Base-by-base conservation (phyloP, 2,888 invertebrate genomes). In the Hylaea fasciaria region DNA sequence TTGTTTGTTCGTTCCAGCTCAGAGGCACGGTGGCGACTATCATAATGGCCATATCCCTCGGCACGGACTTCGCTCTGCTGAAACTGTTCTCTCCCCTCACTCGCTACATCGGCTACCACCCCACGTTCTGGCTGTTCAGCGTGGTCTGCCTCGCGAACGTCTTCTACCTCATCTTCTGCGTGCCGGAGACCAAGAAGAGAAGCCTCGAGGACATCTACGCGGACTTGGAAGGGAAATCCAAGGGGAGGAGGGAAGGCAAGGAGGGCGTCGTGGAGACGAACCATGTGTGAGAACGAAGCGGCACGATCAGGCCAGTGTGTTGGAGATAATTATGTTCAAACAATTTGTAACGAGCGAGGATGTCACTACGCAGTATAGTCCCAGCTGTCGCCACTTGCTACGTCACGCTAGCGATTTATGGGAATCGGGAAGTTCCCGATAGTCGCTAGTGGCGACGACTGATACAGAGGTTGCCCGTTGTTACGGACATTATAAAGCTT, bases 161-260 rank as follows among this genome's bases (percentile, higher is more conserved):
- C n/a, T 91, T 96, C 74, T 98, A 98, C 87, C 95, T 97, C 0
- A 94, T 96, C 66, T 89, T 95, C 73, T 96, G 93, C 79, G 97
- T 98, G n/a, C 98, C 98, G 1, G 98, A 99, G 88, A 99, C 98
- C 0, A 96, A 97, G 79, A 98, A 97, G 70, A 95, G 96, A 78
- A 96, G 95, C 48, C 92, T 98, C 57, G 97, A 98, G 84, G 98
- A 98, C 70, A 98, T 99, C 75, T 97, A 97, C 81, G 94, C 95
- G 40, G 95, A 96, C 73, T 92, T 97, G 77, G 94, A 95, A 69
- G 95, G 94, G 57, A 86, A 86, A 35, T 86, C 45, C 11, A 57
- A 53, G 28, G 50, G 16, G 14, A 57, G 47, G 39, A 17, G 10
- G 8, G 53, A 55, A 14, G 41, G 48, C n/a, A 28, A 48, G 10